phyloP scores from a whole-genome alignment of 2,888 invertebrate species.

The Helobdella robusta region DNA sequence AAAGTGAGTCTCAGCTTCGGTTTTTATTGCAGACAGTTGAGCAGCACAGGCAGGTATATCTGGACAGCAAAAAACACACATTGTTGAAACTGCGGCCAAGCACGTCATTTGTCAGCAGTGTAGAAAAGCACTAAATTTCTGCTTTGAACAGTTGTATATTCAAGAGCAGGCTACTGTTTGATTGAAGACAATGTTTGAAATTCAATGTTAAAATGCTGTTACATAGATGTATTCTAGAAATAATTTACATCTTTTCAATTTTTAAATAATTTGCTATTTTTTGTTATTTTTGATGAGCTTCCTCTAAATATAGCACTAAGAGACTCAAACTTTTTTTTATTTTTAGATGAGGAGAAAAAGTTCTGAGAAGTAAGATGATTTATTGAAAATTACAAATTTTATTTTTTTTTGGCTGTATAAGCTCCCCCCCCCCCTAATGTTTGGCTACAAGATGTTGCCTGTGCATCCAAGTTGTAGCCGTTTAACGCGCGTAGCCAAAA shows the following conservation, averaged over 20 bases:
- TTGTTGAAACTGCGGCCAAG: not conserved
- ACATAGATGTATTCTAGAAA: no score
- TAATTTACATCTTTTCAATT: not conserved
- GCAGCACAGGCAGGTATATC: not conserved
- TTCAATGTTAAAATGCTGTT: not conserved
- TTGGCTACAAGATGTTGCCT: no score
- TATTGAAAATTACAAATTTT: no score
- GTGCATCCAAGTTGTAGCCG: no score
- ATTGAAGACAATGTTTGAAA: no score
- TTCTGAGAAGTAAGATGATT: not conserved
- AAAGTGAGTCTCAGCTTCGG: constrained; percentile 12
- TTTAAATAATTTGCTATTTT: not conserved
- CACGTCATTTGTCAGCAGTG: no score
- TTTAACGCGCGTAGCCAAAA: no score
- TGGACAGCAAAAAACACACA: not conserved
- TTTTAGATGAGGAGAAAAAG: not conserved
- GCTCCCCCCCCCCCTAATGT: no score
- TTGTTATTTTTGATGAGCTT: not conserved
- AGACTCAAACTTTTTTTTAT: not conserved
- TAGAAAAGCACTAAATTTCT: no score
- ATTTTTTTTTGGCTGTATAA: no score
- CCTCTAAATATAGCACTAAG: not conserved
- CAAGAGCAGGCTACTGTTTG: not conserved
- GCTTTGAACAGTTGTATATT: not conserved
- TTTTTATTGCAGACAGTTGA: not conserved